Conservation (phyloP, 2,888 invertebrate genomes). For the Drosophila aldrichi region DNA sequence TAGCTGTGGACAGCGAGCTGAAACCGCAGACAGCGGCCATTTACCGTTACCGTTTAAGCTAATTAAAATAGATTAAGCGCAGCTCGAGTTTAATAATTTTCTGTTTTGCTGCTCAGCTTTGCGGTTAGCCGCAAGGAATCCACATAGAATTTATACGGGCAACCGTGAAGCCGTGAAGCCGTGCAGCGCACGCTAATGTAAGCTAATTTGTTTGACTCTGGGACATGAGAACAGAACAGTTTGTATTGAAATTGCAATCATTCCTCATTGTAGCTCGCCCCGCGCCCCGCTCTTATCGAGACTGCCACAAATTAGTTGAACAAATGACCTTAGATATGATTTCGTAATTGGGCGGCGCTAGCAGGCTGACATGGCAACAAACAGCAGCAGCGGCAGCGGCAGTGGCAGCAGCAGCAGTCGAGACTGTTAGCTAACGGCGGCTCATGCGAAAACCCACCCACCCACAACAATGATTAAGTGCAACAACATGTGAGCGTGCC, state of each 20-base stretch:
- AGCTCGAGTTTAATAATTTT: constrained; percentile 20
- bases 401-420: constrained; percentile 13
- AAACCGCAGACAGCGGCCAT: constrained; percentile 36
- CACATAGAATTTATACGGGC: constrained; percentile 2
- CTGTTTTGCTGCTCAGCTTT: constrained; percentile 8
- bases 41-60: constrained; percentile 61
- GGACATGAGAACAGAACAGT: constrained; percentile 41
- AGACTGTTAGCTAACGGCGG: constrained; percentile 67
- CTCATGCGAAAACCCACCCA: constrained; percentile 77
- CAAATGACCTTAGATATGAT: constrained; percentile 83
- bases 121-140: constrained; percentile 50
- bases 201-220: constrained; percentile 65
- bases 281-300: constrained; percentile 31
- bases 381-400: constrained; percentile 15
- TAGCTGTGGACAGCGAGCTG: constrained; percentile 34
- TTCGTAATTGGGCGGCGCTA: constrained; percentile 73
- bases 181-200: constrained; percentile 50
- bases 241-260: constrained; percentile 56
- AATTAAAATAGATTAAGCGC: constrained; percentile 67
- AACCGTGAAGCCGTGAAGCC: constrained; percentile 28
- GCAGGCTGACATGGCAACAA: constrained; percentile 30
- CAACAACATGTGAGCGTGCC: constrained; percentile 70
- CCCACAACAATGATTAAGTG: constrained; percentile 82
- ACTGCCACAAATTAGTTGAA: constrained; percentile 77
- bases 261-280: constrained; percentile 23